Evolutionary conservation across 1,140 invertebrate genomes (phyloP), one percentile per base, ranked within the genome.

Genomic region (Lordiphosa stackelbergi): DNA sequence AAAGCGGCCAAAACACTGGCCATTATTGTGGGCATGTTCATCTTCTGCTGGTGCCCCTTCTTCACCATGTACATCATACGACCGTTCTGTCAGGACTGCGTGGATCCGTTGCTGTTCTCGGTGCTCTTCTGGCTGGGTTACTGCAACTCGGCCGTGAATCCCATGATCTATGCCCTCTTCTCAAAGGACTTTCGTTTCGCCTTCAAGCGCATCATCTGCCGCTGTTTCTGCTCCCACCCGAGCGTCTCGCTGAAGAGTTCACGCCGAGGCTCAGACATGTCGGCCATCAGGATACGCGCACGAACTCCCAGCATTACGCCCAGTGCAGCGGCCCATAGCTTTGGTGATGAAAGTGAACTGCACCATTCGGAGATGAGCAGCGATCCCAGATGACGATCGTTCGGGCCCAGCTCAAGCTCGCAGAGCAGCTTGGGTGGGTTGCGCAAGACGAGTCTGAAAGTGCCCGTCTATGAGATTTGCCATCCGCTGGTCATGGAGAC

Each of bases 1-100:
- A 96, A 96, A 88, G 96, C 96, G 0, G 95, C 96, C 22, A 94
- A 96, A 81, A 98, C 96, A 0, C 88, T 98, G 38, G 95, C 95
- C 24, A 92, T 98, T 3, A 96, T 98, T 2, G 95, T 98, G 4
- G 96, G 96, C 8, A 95, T 95, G 13, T 98, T 98, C 84, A 92
- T 98, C 4, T 91, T 95, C 5, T 98, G 96, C 69, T 97, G 95
- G 95, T 87, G 95, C 41, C 95, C 95, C 4, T 96, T 97, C 88
- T 98, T 98, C 87, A 91, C 95, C 1, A 92, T 95, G 38, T 97
- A 97, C 78, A 88, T 97, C 5, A 90, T 94, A 2, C 93, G 93
- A 1, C 93, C 95, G 0, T 96, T 96, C 73, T 89, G 73, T 9
- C 87, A 88, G 45, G 90, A 91, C 49, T 90, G 91, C 7, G 95